Percentiles rank a stretch among this genome's conserved stretches.
phyloP scores from a whole-genome alignment of 2,888 invertebrate species.

The Anaspis maculata region DNA sequence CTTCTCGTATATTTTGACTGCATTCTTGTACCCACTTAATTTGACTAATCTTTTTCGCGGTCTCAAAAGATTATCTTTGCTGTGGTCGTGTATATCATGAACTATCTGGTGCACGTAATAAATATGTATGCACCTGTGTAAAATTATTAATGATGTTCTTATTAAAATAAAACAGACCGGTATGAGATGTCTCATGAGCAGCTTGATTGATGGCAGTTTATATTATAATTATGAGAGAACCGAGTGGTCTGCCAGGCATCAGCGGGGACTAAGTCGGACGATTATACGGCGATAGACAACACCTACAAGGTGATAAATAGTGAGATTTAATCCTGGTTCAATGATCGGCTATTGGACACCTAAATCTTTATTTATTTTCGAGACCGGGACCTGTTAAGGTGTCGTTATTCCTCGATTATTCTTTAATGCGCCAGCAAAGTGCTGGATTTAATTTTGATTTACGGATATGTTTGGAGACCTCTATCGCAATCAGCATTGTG shows the following conservation, averaged over 20 bases:
- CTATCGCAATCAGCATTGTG: constrained; percentile 19
- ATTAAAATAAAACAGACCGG: constrained; percentile 14
- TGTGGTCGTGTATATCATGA: too few relatives aligned
- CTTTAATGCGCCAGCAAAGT: constrained; percentile 23
- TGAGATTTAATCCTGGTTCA: constrained; percentile 15
- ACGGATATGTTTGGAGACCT: constrained; percentile 8
- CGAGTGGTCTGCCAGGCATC: constrained; percentile 12
- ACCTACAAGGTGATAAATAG: constrained; percentile 17
- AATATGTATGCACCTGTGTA: constrained; percentile 19
- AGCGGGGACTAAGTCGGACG: constrained; percentile 11
- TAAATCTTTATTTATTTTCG: constrained; percentile 17
- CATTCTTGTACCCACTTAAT: too few relatives aligned
- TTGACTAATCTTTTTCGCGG: too few relatives aligned
- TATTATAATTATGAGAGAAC: constrained; percentile 14
- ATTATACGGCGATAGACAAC: constrained; percentile 13
- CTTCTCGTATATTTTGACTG: too few relatives aligned
- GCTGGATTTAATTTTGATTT: constrained; percentile 21
- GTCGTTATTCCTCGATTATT: constrained; percentile 19
- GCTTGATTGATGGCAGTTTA: constrained; percentile 14
- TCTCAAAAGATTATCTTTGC: too few relatives aligned
- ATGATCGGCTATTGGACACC: constrained; percentile 12
- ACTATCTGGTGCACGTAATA: constrained; percentile 13
- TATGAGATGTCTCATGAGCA: constrained; percentile 13
- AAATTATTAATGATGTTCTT: constrained; percentile 17
- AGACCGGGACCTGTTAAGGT: constrained; percentile 16